Base-by-base conservation (phyloP, 2,888 invertebrate species). In the Cosmia trapezina region DNA sequence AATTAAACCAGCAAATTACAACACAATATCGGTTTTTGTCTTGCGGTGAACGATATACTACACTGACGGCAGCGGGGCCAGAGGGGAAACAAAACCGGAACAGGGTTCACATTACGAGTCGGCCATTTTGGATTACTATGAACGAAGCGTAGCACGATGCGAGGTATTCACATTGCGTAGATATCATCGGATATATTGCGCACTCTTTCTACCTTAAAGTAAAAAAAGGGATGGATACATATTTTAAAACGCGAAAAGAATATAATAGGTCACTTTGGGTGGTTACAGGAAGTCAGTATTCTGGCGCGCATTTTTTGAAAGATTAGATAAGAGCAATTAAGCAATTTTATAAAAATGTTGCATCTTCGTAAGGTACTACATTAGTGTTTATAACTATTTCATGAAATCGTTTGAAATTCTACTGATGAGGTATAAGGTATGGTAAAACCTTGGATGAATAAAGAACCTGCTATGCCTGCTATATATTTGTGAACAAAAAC, bases 61-160 rank as follows among this genome's bases (percentile, higher is more conserved):
- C 94, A 95, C 93, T 95, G 95, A 95, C 95, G 94, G 95, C 95
- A 90, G 95, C 94, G 95, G 96, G 96, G 95, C 94, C 94, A 94
- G 95, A 94, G 96, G 95, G 95, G 95, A 95, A 95, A 94, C 95
- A 93, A 95, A 94, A 96, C 90, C 96, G 96, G 96, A 96, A 94
- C 91, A 93, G 96, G 96, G 96, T 96, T 96, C 96, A 93, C 96
- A 94, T 86, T 88, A 83, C 86, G 89, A 80, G 90, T 87, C 93
- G 87, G 93, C 94, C 95, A 95, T 94, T 86, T 93, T 93, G 90
- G 86, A 89, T 86, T 87, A 84, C 73, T 79, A 76, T 70, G 83
- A 85, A 87, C 84, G 77, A 85, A 86, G 76, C 74, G 63, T 28
- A 68, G 70, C 60, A 74, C 78, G 72, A 70, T 85, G 75, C 68